Evolutionary conservation across 2,797 vertebrate species (phyloP), one percentile per base, ranked within the genome.

Genomic region (Rousettus madagascariensis): DNA sequence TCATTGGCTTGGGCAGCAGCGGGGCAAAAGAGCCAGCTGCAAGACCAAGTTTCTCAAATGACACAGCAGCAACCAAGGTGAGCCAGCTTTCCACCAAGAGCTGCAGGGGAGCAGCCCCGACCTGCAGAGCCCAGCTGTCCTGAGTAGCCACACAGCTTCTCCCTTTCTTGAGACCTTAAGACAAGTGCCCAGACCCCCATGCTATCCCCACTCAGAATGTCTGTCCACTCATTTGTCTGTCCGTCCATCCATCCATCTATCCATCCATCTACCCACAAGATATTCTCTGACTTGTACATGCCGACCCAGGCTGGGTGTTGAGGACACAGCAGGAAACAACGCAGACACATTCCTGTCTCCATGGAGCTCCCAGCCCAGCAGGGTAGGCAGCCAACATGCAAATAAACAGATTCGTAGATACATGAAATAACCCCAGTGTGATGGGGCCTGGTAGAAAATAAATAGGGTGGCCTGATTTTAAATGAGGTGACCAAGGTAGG

Each of bases 1-100:
- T 38, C 0, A 0, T 28, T 43, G 0, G 6, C 36, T 24, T 0
- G 0, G 5, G 10, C 30, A 3, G 8, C 0, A 0, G 46, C 3
- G 9, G 57, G 30, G 30, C 26, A 19, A 33, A 49, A 53, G 24
- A 13, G 24, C 26, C 41, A 4, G 1, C 3, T 0, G 3, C 2
- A 2, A 2, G 33, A 36, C 38, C 0, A 0, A 46, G 43, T 24
- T 33, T 36, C 46, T 5, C 0, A 3, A 53, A 12, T 24, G 38
- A 26, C 0, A 2, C 30, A 33, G 16, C 9, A 19, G 36, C 3
- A 2, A 6, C 28, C 20, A 26, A 17, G 57, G 41, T 0, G 7
- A 53, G 63, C 22, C 51, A 41, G n/a, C 65, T 22, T 33, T 17
- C 41, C 4, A 0, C 15, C 68, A 16, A 20, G 33, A 30, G 19